Conservation (phyloP, 2,888 invertebrate species). For the Cinara cedri region DNA sequence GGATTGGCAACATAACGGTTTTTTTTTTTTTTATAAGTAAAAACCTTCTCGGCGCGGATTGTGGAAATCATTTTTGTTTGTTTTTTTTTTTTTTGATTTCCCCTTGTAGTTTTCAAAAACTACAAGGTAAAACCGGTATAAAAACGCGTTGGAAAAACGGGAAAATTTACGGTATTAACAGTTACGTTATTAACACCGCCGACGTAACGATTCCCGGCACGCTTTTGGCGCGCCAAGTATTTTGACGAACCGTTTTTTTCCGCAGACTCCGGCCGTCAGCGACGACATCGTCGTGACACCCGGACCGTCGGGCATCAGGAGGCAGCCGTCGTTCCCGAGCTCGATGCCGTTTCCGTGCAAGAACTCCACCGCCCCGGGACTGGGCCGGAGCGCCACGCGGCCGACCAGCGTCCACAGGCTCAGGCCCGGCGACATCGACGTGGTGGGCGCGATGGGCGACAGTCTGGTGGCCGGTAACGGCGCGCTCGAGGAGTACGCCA, state of each 20-base stretch:
- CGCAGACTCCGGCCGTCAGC: constrained; percentile 35
- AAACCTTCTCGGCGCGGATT: too few relatives aligned
- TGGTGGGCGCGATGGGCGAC: constrained; percentile 76
- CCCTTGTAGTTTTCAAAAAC: too few relatives aligned
- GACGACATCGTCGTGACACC: constrained; percentile 37
- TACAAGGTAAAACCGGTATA: too few relatives aligned
- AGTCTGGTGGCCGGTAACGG: constrained; percentile 77
- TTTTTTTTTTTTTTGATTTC: too few relatives aligned
- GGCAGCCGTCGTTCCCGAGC: constrained; percentile 59
- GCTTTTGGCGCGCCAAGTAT: background rate
- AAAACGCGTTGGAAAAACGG: too few relatives aligned
- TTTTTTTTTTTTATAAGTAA: too few relatives aligned
- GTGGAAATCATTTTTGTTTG: too few relatives aligned
- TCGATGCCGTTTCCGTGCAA: constrained; percentile 69
- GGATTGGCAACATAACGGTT: too few relatives aligned
- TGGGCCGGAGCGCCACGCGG: constrained; percentile 62
- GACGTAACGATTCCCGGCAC: background rate
- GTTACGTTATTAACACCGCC: too few relatives aligned
- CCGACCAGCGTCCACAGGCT: constrained; percentile 74
- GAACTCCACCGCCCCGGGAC: constrained; percentile 62
- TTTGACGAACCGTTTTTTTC: background rate
- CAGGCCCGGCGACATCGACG: constrained; percentile 74
- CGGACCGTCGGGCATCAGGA: constrained; percentile 57
- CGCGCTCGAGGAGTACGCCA: constrained; percentile 74
- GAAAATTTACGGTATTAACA: too few relatives aligned